phyloP scores from a whole-genome alignment of 1,140 invertebrate species.

The Apocrypta bakeri region DNA sequence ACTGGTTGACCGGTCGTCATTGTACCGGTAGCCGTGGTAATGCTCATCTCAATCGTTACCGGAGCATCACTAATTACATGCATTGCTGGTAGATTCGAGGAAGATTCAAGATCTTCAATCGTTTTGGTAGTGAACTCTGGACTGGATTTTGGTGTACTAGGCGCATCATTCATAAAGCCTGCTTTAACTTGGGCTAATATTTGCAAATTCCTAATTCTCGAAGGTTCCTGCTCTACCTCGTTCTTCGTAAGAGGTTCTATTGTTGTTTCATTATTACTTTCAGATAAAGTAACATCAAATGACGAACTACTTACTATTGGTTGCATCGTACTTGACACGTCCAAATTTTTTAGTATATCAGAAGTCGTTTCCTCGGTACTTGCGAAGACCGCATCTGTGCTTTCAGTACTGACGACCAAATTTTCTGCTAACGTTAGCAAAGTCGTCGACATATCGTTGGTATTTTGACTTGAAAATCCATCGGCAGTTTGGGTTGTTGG shows the following conservation, averaged over 20 bases:
- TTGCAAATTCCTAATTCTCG: slow-evolving; percentile 24
- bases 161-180: slow-evolving; percentile 41
- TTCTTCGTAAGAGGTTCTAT: slow-evolving; percentile 22
- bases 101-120: slow-evolving; percentile 22
- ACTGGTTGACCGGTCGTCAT: background rate
- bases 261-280: slow-evolving; percentile 37
- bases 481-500: background rate
- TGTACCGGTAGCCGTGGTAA: background rate
- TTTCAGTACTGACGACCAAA: background rate
- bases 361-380: background rate
- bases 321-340: slow-evolving; percentile 11
- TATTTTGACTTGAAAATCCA: slow-evolving; percentile 23
- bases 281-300: slow-evolving; percentile 26
- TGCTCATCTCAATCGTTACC: background rate
- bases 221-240: background rate
- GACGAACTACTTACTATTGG: slow-evolving; percentile 40
- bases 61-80: background rate
- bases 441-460: slow-evolving; percentile 33
- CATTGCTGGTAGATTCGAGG: background rate
- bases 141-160: background rate
- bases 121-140: slow-evolving; percentile 15
- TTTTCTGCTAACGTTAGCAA: slow-evolving; percentile 17
- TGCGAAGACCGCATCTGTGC: slow-evolving; percentile 20
- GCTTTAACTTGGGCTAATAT: slow-evolving; percentile 35
- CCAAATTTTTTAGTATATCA: slow-evolving; percentile 20